A percentile compares a stretch with the other conserved stretches of the same genome.
These are phyloP conservation scores for Chondrilla cf. caribensis DNA, from an alignment of 37 sponge, comb jelly and placozoan genomes.

Conservation along the genomic window DNA sequence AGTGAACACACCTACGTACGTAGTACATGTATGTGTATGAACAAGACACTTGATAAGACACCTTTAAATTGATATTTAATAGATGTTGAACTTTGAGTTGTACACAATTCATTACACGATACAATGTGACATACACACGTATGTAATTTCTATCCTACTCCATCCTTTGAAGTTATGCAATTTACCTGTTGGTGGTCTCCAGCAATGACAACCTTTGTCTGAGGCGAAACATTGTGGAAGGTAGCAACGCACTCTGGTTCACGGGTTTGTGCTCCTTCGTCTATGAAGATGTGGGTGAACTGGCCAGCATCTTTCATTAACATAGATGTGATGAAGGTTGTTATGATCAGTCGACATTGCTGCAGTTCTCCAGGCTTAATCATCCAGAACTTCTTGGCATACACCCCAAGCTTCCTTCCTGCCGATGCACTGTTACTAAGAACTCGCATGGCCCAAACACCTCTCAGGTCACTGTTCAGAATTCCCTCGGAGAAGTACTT, in stretches of 20 bases:
- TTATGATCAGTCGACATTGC: background rate
- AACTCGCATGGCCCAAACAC: background rate
- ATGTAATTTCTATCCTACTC: too few relatives aligned
- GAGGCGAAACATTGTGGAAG: background rate
- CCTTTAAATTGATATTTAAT: too few relatives aligned
- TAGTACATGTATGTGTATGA: too few relatives aligned
- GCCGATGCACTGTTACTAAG: background rate
- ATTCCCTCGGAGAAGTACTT: conserved; percentile 37
- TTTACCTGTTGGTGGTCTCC: conserved; percentile 24
- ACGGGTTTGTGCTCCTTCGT: conserved; percentile 29
- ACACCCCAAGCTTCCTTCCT: background rate
- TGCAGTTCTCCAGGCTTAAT: background rate
- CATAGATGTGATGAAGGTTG: conserved; percentile 4
- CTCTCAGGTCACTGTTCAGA: background rate
- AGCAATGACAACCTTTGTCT: conserved; percentile 14
- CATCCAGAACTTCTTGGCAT: background rate
- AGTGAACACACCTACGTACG: too few relatives aligned
- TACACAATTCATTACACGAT: too few relatives aligned
- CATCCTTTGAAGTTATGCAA: too few relatives aligned
- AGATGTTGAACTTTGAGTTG: too few relatives aligned
- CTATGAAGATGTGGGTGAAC: conserved; percentile 16
- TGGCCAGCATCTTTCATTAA: background rate
- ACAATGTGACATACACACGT: too few relatives aligned
- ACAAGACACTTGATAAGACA: too few relatives aligned
- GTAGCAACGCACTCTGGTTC: conserved; percentile 17